Conservation (phyloP, 1,140 invertebrate species). For the Drosophila cardini region DNA sequence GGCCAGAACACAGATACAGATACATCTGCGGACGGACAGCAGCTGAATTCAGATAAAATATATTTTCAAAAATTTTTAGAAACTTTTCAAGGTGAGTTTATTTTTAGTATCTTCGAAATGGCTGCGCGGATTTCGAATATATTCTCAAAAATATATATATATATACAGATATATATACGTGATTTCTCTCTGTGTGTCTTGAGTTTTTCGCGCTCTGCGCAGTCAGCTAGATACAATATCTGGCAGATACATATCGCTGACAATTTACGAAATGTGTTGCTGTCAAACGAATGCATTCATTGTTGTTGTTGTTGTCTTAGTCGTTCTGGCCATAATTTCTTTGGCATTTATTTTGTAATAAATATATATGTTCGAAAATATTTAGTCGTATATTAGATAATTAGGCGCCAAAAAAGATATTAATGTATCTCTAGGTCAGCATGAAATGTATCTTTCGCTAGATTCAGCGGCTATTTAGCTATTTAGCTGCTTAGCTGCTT, state of each 20-base stretch:
- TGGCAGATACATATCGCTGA: slow-evolving; percentile 58
- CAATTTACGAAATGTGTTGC: slow-evolving; percentile 65
- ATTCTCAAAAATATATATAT: too few relatives aligned
- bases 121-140: slow-evolving; percentile 76
- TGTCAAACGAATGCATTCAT: slow-evolving; percentile 28
- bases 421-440: slow-evolving; percentile 55
- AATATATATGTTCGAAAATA: slow-evolving; percentile 25
- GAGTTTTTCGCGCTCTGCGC: slow-evolving; percentile 23
- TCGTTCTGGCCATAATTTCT: slow-evolving; percentile 47
- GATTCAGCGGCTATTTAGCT: slow-evolving; percentile 20
- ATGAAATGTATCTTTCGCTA: slow-evolving; percentile 56
- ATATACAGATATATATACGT: slow-evolving; percentile 14
- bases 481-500: neutral
- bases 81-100: slow-evolving; percentile 85
- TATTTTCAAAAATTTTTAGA: slow-evolving; percentile 67
- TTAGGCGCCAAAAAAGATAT: slow-evolving; percentile 44
- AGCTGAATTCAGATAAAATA: slow-evolving; percentile 60
- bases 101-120: slow-evolving; percentile 80
- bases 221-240: slow-evolving; percentile 49
- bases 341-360: slow-evolving; percentile 60
- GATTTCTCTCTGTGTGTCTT: slow-evolving; percentile 13
- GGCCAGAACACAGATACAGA: slow-evolving; percentile 51
- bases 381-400: slow-evolving; percentile 39
- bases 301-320: slow-evolving; percentile 36
- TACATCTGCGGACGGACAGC: slow-evolving; percentile 48